Evolutionary conservation across 2,888 invertebrate genomes (phyloP), one percentile per base, ranked within the genome.

Genomic region (Agrochola litura): DNA sequence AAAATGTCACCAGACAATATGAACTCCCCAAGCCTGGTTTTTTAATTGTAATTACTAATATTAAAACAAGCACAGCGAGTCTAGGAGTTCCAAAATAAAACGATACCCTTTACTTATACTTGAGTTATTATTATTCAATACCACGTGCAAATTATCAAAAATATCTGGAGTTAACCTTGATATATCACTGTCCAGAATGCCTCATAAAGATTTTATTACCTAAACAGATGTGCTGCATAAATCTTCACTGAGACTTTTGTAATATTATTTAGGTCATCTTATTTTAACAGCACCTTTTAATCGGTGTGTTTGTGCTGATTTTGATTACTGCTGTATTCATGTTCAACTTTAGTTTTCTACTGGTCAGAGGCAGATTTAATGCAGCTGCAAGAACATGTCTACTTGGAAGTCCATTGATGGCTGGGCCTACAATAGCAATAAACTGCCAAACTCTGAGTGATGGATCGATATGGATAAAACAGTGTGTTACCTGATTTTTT

Each of bases 401-500:
- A n/a, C n/a, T n/a, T 60, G 30, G 1, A 30, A 60, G 16, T 25
- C 6, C 1, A 30, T 60, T 30, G 25, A 30, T 60, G 25, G 58
- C 14, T 16, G 8, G 16, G 30, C 25, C 25, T n/a, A 12, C 25
- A 14, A 58, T 14, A 6, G 14, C 58, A 25, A 58, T 25, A 16
- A 6, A 25, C 25, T 6, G 14, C 25, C 16, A 60, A 60, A 30
- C 60, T 58, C 19, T 5, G 2, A 49, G 19, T 52, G 9, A 52
- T 19, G 25, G 37, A 19, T 25, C 2, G 1, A 6, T 49, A 16
- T 10, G 5, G 10, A 49, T 49, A 22, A 43, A 54, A 10, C 16
- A 49, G n/a, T 66, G 3, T 25, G 0, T 77, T 83, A 94, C 92
- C 91, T 86, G 91, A 89, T 81, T 81, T 82, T 73, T 92, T 90